Base-by-base conservation (phyloP, 2,113 vertebrate genomes). In the Mesembrinibis cayennensis region DNA sequence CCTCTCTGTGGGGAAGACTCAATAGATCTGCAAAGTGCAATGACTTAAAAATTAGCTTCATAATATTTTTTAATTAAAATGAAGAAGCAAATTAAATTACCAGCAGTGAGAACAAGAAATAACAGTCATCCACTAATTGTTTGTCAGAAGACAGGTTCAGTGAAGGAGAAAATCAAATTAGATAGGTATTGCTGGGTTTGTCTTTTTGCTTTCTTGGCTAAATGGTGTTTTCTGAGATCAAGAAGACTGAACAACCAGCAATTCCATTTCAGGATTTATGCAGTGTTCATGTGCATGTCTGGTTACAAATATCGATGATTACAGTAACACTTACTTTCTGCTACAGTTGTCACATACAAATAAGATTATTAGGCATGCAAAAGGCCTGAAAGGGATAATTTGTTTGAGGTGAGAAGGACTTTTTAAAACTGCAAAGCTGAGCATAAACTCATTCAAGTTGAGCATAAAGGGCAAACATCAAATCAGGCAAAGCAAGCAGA, bases 111-210 rank as follows among this genome's bases (percentile, higher is more conserved):
- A 94, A 50, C 32, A 65, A 84, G 61, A 81, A 89, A 55, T 70
- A 89, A 81, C 38, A 77, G 53, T 90, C 32, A 71, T 67, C 61
- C 30, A 71, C 81, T 93, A 87, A 76, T 87, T 94, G 55, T 78
- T 89, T 66, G 32, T 92, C 2, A 1, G 85, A 92, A 71, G 81
- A 82, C 40, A 76, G 42, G 52, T 55, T 94, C 88, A 83, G 20
- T 56, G 91, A 92, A 92, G 62, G 38, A 15, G 67, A 93, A 85
- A 91, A 96, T 91, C 52, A 80, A 82, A 91, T 92, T 79, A 83
- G 38, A 44, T 53, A 8, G 6, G 63, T 93, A 65, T 86, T 93
- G 18, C 76, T 80, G 58, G 23, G 29, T 83, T 91, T 93, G 36
- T 76, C 72, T 94, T 89, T 72, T n/a, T 74, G 50, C 40, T 73